Evolutionary conservation across 1,140 invertebrate species (phyloP).

Genomic region (Drosophila dunni): DNA sequence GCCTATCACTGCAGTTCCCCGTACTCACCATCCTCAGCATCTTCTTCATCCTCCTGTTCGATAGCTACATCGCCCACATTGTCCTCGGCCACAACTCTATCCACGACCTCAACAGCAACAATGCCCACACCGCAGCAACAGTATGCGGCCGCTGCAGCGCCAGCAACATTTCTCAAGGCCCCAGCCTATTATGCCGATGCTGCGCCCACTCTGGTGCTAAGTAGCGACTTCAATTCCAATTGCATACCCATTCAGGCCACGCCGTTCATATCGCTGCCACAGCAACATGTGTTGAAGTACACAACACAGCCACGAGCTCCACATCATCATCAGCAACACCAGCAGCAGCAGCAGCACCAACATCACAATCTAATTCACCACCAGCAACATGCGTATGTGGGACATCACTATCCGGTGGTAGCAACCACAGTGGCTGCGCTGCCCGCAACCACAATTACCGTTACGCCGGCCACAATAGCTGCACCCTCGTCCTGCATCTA

Average conservation of each 20-base stretch:
- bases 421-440: constrained; percentile 71
- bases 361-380: constrained; percentile 47
- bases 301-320: constrained; percentile 48
- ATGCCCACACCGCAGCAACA: constrained; percentile 78
- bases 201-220: constrained; percentile 75
- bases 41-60: constrained; percentile 82
- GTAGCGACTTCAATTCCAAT: constrained; percentile 80
- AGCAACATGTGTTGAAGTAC: constrained; percentile 75
- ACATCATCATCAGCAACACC: constrained; percentile 50
- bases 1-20: constrained; percentile 79
- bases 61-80: constrained; percentile 80
- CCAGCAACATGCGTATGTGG: constrained; percentile 53
- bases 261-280: constrained; percentile 71
- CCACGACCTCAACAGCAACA: constrained; percentile 78
- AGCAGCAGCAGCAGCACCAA: constrained; percentile 55
- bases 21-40: constrained; percentile 79
- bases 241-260: constrained; percentile 82
- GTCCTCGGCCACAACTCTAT: constrained; percentile 75
- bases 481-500: constrained; percentile 72
- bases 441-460: constrained; percentile 73
- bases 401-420: constrained; percentile 69
- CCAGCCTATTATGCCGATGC: constrained; percentile 70
- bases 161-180: constrained; percentile 72
- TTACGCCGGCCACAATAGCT: constrained; percentile 68
- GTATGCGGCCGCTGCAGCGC: constrained; percentile 50